Evolutionary conservation across 2,797 vertebrate species (phyloP), one percentile per base, ranked within the genome.

Genomic region (Chaunax sp.): DNA sequence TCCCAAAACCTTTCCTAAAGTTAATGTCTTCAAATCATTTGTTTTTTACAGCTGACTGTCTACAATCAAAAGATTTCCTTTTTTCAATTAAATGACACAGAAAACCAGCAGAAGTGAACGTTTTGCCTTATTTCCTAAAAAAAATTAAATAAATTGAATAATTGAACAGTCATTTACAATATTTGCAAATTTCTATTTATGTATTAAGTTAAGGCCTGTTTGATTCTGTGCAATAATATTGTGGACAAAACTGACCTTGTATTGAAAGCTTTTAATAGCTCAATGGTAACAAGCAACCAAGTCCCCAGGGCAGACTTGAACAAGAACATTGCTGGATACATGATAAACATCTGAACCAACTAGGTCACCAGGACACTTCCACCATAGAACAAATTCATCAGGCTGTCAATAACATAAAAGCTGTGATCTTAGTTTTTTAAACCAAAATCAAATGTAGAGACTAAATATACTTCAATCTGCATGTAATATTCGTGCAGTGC

Each of bases 291-390:
- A 72, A 66, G 70, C 67, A 45, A 64, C 61, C 23, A 80, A 66
- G 45, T 77, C 82, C 76, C 68, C 46, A 6, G 69, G 79, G 85
- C 62, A 67, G 33, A 78, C 65, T 64, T 68, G 11, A 77, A 84
- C 67, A 80, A 70, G 77, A 80, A 78, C 77, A 78, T 77, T 45
- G 65, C 80, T 81, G 82, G 78, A n/a, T 87, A 72, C 54, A 51
- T 10, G 75, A 85, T 84, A 79, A 87, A 85, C 77, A 86, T 82
- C 80, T 70, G 75, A 83, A 84, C 80, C 82, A 90, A 90, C 60
- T 81, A 80, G 86, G 89, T 89, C 86, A 88, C 28, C 74, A 37
- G 83, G 76, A 86, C 80, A 70, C 64, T 75, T 81, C 46, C 61
- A 63, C 40, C 41, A 49, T 62, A 72, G 64, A 77, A 74, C 44